Evolutionary conservation across 2,888 invertebrate species (phyloP).

Genomic region (Nomada fabriciana): DNA sequence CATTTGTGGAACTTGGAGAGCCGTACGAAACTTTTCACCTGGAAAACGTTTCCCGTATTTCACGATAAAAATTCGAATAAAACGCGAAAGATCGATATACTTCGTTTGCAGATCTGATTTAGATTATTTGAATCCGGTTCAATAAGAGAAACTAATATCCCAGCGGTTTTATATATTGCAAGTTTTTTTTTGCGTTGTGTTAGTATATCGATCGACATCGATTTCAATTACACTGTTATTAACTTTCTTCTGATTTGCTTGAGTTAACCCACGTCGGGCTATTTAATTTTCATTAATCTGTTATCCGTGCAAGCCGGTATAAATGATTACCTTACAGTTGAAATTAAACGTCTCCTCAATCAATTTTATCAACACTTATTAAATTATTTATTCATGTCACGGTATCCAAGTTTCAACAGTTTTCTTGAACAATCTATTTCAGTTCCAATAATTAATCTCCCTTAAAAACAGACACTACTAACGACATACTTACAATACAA

Average conservation of each 20-base stretch:
- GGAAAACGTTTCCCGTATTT: background rate
- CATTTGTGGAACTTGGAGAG: background rate
- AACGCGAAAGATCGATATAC: background rate
- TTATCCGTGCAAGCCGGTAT: background rate
- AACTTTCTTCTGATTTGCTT: slow-evolving; percentile 6
- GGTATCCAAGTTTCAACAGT: background rate
- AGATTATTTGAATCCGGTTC: slow-evolving; percentile 10
- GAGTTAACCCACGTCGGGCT: background rate
- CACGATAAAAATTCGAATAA: background rate
- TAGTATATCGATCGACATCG: background rate
- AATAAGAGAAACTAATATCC: slow-evolving; percentile 8
- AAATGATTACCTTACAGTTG: background rate
- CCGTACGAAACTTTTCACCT: background rate
- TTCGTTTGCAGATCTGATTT: slow-evolving; percentile 12
- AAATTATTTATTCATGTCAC: background rate
- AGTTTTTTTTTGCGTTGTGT: background rate
- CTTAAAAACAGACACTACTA: background rate
- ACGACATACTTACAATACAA: no score
- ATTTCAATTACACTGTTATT: slow-evolving; percentile 19
- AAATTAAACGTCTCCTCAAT: background rate
- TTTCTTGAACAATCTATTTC: background rate
- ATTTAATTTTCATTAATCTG: background rate
- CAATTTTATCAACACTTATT: background rate
- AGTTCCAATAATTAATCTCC: background rate
- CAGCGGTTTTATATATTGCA: no score